Conservation (phyloP, 2,888 invertebrate genomes). For the Thalpophila matura region DNA sequence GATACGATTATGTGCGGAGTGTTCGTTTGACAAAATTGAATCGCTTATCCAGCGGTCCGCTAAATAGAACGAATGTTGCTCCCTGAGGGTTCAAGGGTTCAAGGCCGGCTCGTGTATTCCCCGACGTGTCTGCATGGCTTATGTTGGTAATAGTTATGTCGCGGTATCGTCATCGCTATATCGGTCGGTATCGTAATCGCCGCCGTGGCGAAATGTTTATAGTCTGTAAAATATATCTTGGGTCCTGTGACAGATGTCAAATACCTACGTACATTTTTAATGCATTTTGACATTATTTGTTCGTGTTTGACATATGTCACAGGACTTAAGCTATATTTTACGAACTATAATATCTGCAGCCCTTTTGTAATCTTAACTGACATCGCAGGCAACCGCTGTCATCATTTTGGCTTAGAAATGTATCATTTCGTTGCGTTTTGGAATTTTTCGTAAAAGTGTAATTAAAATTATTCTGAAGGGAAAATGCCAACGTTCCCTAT, state of each 20-base stretch:
- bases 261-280: no score
- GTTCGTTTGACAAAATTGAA: conserved; percentile 59
- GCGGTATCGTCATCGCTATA: conserved; percentile 22
- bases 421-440: conserved; percentile 15
- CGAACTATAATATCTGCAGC: no score
- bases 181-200: conserved; percentile 3
- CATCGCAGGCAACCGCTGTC: no score
- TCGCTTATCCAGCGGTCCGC: conserved; percentile 56
- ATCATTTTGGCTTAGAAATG: no score
- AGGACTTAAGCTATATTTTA: no score
- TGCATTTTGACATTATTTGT: no score
- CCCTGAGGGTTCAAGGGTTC: conserved; percentile 68
- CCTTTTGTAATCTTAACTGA: no score
- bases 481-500: conserved; percentile 15
- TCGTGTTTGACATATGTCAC: no score
- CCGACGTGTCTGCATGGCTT: conserved; percentile 47
- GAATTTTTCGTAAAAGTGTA: neutral
- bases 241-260: no score
- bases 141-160: conserved; percentile 31
- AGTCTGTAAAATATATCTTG: no score
- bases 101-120: conserved; percentile 64
- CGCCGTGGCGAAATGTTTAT: conserved; percentile 8
- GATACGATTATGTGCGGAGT: conserved; percentile 54
- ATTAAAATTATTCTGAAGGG: conserved; percentile 2
- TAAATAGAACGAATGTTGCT: conserved; percentile 65